Evolutionary conservation across 92 coral and sea anemone species (phyloP).

Genomic region (Palythoa grandiflora): DNA sequence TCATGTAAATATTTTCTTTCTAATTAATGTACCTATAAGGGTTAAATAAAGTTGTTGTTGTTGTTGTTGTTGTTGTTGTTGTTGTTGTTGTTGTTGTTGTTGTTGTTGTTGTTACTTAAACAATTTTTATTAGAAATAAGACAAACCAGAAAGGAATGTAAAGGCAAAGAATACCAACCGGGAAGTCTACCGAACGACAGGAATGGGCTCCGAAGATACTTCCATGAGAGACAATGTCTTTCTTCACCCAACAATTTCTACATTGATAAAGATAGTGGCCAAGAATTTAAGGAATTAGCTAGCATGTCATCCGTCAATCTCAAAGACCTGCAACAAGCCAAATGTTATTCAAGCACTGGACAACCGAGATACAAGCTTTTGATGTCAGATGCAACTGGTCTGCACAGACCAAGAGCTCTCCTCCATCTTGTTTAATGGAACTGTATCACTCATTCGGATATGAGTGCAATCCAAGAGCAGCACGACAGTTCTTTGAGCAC

Average conservation of each 20-base stretch:
- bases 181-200: not conserved
- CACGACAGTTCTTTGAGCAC: slow-evolving; percentile 56
- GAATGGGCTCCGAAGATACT: not conserved
- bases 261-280: not conserved
- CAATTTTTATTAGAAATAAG: not conserved
- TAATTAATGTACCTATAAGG: too few relatives aligned
- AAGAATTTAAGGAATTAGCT: not conserved
- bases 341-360: not conserved
- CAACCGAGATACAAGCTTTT: slow-evolving; percentile 37
- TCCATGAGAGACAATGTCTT: not conserved
- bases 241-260: not conserved
- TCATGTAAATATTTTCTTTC: too few relatives aligned
- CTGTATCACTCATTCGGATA: slow-evolving; percentile 60
- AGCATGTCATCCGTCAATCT: not conserved
- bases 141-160: not conserved
- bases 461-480: slow-evolving; percentile 50
- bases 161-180: not conserved
- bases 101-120: too few relatives aligned
- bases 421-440: slow-evolving; percentile 64
- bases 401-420: slow-evolving; percentile 57
- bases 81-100: too few relatives aligned
- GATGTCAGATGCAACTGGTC: slow-evolving; percentile 66
- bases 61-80: too few relatives aligned
- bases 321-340: not conserved
- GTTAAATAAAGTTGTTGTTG: too few relatives aligned